Base-by-base conservation (phyloP, 2,113 vertebrate species). In the Seriola rivoliana region DNA sequence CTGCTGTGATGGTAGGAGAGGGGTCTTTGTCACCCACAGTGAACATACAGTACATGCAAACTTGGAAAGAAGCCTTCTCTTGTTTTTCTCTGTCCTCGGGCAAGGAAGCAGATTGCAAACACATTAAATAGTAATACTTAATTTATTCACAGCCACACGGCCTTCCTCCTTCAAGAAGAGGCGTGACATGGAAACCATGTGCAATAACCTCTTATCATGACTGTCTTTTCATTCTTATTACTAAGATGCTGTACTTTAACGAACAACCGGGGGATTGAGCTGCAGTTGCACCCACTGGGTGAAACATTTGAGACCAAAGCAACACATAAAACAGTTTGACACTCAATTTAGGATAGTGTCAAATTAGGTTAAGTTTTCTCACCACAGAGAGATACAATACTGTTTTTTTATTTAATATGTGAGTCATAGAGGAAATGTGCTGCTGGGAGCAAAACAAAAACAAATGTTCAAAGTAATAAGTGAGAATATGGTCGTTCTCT, bases 61-160 rank as follows among this genome's bases (percentile, higher is more conserved):
- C 58, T 60, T 81, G 69, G n/a, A 75, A 48, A 83, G 40, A 73
- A 10, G 65, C 75, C 60, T 62, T 44, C 32, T 80, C 68, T 71
- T 82, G 72, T 85, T 87, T 29, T 84, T 81, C 50, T 79, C 59
- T 84, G 63, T 85, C 94, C 82, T 84, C 73, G 13, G 93, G 92
- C 89, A 70, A 69, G 48, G 87, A 81, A 86, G 70, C 93, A 93
- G 90, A 93, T 91, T 92, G 90, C 85, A 84, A 76, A 80, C 71
- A 59, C 83, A 92, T 89, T 84, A 88, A 93, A 90, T 88, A 91
- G 75, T 92, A 81, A 87, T 85, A 60, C 55, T 69, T 85, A 40
- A 85, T 82, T 85, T 16, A 90, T 85, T 85, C 52, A 72, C 29
- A 82, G 81, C 73, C 91, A 88, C 81, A 71, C 36, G 34, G 70